Evolutionary conservation across 2,888 invertebrate genomes (phyloP).

Genomic region (Torymus texanus): DNA sequence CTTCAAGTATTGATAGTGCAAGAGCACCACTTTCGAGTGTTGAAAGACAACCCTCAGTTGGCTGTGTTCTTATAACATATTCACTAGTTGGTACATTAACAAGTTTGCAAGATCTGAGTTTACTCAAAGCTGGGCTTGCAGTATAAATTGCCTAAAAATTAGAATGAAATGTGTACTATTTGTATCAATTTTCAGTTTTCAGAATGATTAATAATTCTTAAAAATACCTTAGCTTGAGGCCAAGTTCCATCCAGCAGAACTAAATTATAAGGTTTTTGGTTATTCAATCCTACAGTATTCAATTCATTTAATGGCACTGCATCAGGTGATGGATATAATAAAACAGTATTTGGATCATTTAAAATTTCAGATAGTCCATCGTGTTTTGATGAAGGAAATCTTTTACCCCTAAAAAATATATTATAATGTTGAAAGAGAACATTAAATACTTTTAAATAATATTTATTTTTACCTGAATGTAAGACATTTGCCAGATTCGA

Average conservation of each 20-base stretch:
- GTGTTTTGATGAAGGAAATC: constrained; percentile 84
- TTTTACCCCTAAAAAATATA: constrained; percentile 86
- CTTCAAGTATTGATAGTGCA: constrained; percentile 87
- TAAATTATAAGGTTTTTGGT: constrained; percentile 81
- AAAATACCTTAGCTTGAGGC: constrained; percentile 88
- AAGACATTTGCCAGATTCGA: constrained; percentile 85
- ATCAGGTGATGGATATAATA: constrained; percentile 87
- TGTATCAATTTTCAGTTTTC: constrained; percentile 6
- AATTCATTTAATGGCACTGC: constrained; percentile 82
- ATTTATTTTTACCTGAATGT: constrained; percentile 68
- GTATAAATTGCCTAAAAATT: constrained; percentile 84
- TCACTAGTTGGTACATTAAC: constrained; percentile 84
- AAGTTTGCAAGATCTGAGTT: constrained; percentile 88
- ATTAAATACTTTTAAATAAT: constrained; percentile 16
- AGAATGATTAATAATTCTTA: constrained; percentile 12
- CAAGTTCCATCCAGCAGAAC: constrained; percentile 95
- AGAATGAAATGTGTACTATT: constrained; percentile 11
- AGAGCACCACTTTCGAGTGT: constrained; percentile 91
- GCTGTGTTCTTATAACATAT: constrained; percentile 95
- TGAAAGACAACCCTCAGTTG: constrained; percentile 92
- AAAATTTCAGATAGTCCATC: constrained; percentile 82
- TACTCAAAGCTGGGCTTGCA: constrained; percentile 85
- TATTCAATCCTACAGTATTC: constrained; percentile 72
- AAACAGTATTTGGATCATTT: constrained; percentile 81
- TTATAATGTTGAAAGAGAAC: neutral